phyloP scores from a whole-genome alignment of 2,888 invertebrate species.

The Cabera pusaria region DNA sequence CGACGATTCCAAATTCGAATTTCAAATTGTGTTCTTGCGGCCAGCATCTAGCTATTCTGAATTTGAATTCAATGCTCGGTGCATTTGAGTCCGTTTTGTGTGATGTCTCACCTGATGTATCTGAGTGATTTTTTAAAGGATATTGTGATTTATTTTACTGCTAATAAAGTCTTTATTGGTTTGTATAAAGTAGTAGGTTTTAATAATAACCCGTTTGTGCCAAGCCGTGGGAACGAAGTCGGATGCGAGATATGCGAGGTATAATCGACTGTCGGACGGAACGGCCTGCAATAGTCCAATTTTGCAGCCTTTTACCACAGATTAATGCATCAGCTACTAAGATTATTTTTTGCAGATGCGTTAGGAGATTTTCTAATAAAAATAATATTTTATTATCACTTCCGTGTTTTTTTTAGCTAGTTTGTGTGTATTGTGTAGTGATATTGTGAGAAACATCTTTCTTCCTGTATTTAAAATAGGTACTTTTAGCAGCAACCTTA shows the following conservation, averaged over 20 bases:
- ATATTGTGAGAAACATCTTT: too few species aligned
- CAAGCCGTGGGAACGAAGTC: conserved; percentile 80
- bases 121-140: conserved; percentile 39
- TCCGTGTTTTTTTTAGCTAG: too few species aligned
- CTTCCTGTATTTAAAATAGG: too few species aligned
- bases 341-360: conserved; percentile 58
- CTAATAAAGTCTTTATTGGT: conserved; percentile 47
- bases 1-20: conserved; percentile 77
- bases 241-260: conserved; percentile 82
- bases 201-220: conserved; percentile 82
- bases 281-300: conserved; percentile 81
- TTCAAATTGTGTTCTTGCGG: conserved; percentile 76
- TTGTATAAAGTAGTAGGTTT: conserved; percentile 61
- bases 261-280: conserved; percentile 78
- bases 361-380: too few species aligned
- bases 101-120: conserved; percentile 50
- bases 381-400: too few species aligned
- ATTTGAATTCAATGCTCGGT: conserved; percentile 56
- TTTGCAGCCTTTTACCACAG: conserved; percentile 82
- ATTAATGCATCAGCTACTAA: too few species aligned
- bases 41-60: conserved; percentile 49
- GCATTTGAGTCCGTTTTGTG: conserved; percentile 56
- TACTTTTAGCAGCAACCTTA: too few species aligned
- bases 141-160: conserved; percentile 42
- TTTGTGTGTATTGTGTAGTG: too few species aligned